phyloP scores from a whole-genome alignment of 2,797 vertebrate species.

The Tapirus indicus region DNA sequence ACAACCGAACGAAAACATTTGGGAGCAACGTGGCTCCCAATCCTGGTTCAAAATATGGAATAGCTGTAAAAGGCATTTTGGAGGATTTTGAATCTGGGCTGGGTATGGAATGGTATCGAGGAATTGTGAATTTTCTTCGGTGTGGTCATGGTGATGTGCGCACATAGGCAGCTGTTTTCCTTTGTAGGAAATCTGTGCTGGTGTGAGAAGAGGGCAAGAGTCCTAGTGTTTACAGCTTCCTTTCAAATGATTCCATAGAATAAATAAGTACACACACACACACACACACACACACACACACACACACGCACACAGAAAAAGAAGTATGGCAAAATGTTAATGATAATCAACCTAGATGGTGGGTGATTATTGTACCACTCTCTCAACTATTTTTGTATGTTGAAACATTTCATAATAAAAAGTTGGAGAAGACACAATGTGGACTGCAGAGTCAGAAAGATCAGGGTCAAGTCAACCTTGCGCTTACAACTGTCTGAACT shows the following conservation, averaged over 20 bases:
- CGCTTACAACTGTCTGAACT: background rate
- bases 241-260: background rate
- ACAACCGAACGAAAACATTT: background rate
- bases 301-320: background rate
- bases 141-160: background rate
- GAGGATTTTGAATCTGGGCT: background rate
- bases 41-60: background rate
- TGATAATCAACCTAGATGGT: background rate
- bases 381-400: background rate
- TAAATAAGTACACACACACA: background rate
- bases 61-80: background rate
- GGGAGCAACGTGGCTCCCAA: background rate
- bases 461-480: background rate
- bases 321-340: background rate
- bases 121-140: background rate
- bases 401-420: background rate
- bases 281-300: background rate
- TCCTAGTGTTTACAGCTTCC: background rate
- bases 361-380: background rate
- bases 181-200: background rate
- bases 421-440: background rate
- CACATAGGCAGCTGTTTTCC: background rate
- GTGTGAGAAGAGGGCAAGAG: background rate
- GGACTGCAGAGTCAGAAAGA: background rate
- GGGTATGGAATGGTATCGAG: background rate